Evolutionary conservation across 1,140 invertebrate species (phyloP).

Genomic region (Planococcus citri): DNA sequence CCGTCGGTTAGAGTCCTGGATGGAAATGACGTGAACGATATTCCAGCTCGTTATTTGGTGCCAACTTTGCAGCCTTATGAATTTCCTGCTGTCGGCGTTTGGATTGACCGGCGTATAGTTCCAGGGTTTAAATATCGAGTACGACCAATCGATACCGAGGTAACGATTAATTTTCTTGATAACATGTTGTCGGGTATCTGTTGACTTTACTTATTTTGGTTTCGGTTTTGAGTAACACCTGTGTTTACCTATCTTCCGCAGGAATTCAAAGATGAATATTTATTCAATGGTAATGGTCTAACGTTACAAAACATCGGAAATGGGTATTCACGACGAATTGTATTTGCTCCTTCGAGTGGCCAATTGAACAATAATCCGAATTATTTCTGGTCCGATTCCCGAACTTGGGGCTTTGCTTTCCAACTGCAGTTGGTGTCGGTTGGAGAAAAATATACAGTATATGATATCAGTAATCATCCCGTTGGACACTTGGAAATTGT

Average conservation of each 20-base stretch:
- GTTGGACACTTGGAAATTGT: constrained; percentile 49
- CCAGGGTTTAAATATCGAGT: constrained; percentile 64
- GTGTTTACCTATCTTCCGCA: constrained; percentile 11
- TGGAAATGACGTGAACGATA: constrained; percentile 43
- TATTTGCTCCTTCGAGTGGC: constrained; percentile 48
- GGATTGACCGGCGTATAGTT: constrained; percentile 53
- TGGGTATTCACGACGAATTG: constrained; percentile 59
- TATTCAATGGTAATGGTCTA: constrained; percentile 49
- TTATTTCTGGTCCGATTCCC: constrained; percentile 65
- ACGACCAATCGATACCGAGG: constrained; percentile 42
- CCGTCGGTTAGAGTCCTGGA: constrained; percentile 36
- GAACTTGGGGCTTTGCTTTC: constrained; percentile 57
- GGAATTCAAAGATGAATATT: constrained; percentile 33
- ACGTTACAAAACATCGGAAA: constrained; percentile 54
- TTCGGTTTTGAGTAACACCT: too few relatives aligned
- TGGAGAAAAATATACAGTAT: constrained; percentile 56
- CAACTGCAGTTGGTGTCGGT: constrained; percentile 51
- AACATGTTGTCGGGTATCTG: too few relatives aligned
- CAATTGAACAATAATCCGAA: constrained; percentile 53
- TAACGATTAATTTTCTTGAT: constrained; percentile 24
- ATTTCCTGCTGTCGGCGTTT: constrained; percentile 57
- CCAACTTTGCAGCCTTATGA: constrained; percentile 46
- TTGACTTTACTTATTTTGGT: too few relatives aligned
- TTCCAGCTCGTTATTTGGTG: constrained; percentile 49
- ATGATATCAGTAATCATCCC: constrained; percentile 45